These are phyloP conservation scores for Mesoclemmys tuberculata DNA, from an alignment of 2,113 vertebrate genomes.

Conservation along the genomic window DNA sequence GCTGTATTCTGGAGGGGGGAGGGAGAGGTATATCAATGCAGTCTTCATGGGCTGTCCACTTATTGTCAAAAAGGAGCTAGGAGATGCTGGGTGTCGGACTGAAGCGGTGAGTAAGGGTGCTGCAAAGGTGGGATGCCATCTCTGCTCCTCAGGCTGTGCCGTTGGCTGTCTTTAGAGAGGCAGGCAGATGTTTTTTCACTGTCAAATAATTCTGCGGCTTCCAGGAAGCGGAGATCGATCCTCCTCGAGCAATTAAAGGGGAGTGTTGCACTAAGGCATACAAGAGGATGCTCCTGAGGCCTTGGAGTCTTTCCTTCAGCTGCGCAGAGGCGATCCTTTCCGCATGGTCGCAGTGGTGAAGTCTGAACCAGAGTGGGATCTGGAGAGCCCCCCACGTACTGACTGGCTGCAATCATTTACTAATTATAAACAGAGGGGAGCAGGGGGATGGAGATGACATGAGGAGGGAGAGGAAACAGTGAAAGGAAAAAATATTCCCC, in stretches of 20 bases:
- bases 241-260: not conserved
- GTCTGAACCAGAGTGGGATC: not conserved
- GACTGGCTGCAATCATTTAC: slow-evolving; percentile 18
- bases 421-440: not conserved
- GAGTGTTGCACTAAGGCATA: not conserved
- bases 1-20: not conserved
- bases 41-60: not conserved
- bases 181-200: not conserved
- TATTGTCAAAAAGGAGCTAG: not conserved
- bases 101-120: not conserved
- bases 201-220: not conserved
- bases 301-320: not conserved
- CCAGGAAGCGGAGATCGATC: rapidly evolving
- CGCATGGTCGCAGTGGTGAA: not conserved
- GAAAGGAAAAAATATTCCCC: not conserved
- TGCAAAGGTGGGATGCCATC: not conserved
- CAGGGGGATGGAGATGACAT: no score
- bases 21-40: not conserved
- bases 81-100: not conserved
- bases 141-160: not conserved
- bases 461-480: rapidly evolving
- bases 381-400: not conserved
- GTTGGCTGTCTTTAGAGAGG: not conserved
- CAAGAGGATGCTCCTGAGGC: rapidly evolving
- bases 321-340: rapidly evolving